These are phyloP conservation scores for Aphis craccivora DNA, from an alignment of 1,140 invertebrate species.

Conservation along the genomic window DNA sequence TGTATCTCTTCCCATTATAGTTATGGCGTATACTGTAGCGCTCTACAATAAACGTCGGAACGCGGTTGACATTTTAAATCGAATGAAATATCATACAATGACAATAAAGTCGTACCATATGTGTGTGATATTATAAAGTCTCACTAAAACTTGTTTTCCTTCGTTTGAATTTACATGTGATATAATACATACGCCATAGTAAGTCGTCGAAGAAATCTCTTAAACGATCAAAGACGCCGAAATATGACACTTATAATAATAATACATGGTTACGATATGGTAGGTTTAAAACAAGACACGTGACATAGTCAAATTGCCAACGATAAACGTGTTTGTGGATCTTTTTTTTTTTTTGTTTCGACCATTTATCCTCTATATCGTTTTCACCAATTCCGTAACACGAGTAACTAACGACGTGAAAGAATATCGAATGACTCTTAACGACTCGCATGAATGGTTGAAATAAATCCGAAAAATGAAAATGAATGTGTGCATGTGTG, in stretches of 20 bases:
- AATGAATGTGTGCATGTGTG: background rate
- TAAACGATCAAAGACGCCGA: constrained; percentile 21
- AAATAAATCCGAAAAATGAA: constrained; percentile 5
- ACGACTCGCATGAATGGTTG: constrained; percentile 22
- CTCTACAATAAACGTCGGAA: background rate
- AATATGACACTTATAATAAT: constrained; percentile 28
- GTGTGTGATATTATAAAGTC: background rate
- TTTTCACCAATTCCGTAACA: constrained; percentile 31
- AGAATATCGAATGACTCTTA: constrained; percentile 18
- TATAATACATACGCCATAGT: background rate
- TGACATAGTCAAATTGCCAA: background rate
- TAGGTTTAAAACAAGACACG: background rate
- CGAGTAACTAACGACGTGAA: constrained; percentile 29
- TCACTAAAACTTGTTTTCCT: background rate
- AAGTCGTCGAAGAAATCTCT: background rate
- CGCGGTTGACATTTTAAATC: background rate
- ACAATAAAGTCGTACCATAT: background rate
- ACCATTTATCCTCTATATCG: constrained; percentile 29
- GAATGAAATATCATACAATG: background rate
- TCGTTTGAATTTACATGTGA: background rate
- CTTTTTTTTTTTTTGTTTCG: background rate
- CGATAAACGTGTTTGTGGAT: background rate
- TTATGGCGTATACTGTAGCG: background rate
- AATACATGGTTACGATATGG: background rate
- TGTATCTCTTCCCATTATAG: background rate